phyloP scores from a whole-genome alignment of 2,888 invertebrate species.

The Apotomis capreana region DNA sequence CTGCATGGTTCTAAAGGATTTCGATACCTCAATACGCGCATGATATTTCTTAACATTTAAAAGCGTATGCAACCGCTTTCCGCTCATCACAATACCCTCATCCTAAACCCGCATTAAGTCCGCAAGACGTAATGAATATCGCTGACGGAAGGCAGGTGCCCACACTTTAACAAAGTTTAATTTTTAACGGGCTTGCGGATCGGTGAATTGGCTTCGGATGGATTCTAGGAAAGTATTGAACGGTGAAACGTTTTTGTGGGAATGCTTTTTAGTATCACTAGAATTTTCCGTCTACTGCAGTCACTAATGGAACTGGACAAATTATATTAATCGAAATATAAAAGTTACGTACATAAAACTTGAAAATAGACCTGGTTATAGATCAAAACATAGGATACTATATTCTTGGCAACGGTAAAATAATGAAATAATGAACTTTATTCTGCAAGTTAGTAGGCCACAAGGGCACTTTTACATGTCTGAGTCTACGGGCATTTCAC shows the following conservation, averaged over 20 bases:
- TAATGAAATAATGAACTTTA: no score
- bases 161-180: conserved; percentile 34
- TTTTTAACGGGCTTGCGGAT: conserved; percentile 30
- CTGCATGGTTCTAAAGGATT: no score
- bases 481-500: no score
- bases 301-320: background rate
- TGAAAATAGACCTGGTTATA: no score
- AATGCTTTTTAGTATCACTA: background rate
- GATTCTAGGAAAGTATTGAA: conserved; percentile 3
- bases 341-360: no score
- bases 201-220: conserved; percentile 9
- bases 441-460: no score
- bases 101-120: conserved; percentile 13
- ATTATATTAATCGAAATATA: background rate
- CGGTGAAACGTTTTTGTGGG: background rate
- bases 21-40: no score
- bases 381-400: no score
- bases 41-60: no score
- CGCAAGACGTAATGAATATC: conserved; percentile 7
- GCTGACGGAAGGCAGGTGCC: conserved; percentile 32
- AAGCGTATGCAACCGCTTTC: conserved; percentile 5
- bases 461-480: no score
- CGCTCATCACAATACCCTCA: background rate
- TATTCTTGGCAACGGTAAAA: no score
- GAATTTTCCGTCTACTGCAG: background rate